Evolutionary conservation across 2,113 vertebrate species (phyloP), one percentile per base, ranked within the genome.

Genomic region (Mastomys natalensis): DNA sequence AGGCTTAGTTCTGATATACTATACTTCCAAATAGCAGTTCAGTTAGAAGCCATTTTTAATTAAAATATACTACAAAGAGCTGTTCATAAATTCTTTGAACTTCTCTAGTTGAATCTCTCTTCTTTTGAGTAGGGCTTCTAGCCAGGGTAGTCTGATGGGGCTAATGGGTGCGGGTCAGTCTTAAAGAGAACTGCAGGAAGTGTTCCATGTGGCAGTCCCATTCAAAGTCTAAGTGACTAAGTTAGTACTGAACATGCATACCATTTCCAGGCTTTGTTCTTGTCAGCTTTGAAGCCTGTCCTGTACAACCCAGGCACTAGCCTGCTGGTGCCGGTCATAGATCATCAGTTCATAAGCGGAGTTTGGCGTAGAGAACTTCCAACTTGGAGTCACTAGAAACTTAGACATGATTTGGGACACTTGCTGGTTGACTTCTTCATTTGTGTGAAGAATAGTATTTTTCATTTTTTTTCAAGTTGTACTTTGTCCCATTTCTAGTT

Each of bases 181-280:
- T 17, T 15, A 58, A 26, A 66, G 55, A 22, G 11, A 51, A 60
- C n/a, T n/a, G 24, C 62, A n/a, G 43, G 53, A 31, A 92, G 40
- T 77, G 19, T 88, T 95, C 37, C 22, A 3, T 76, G n/a, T 21
- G n/a, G 72, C 43, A 74, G 90, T 40, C 82, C 37, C 24, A 45
- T 85, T 88, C 43, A 74, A 12, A 86, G 40, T 90, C n/a, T 40
- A 21, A 92, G 78, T 40, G 24, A 58, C 58, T 74, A 6, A 37
- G 48, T 68, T 66, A 12, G 66, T 3, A 2, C 26, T 64, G 17
- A 24, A 13, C 26, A 51, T 72, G 58, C n/a, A 1, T 3, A 37
- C 51, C 22, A 37, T 90, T 84, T 72, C 19, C 82, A 5, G 55
- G 9, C 77, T 80, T 90, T 93, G 77, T 58, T 81, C 89, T 88